These are phyloP conservation scores for Bufo gargarizans DNA, from an alignment of 2,113 vertebrate genomes.

Conservation along the genomic window DNA sequence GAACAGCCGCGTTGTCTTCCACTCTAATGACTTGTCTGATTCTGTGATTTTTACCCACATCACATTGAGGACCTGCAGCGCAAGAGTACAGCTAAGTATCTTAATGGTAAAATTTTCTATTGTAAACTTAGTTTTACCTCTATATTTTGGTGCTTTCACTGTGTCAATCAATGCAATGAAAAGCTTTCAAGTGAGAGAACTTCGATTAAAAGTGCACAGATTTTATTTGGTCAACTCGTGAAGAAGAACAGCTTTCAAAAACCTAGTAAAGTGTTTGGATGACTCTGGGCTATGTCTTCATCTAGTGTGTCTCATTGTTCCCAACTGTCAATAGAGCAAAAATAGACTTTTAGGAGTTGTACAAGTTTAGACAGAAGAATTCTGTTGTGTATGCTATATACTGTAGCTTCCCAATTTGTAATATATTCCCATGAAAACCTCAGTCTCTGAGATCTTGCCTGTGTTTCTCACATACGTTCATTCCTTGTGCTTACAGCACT, in stretches of 20 bases:
- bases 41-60: too few relatives aligned
- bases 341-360: background rate
- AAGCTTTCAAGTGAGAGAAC: background rate
- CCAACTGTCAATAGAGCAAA: background rate
- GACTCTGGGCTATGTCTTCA: background rate
- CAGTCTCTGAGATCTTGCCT: background rate
- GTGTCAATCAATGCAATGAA: background rate
- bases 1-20: too few relatives aligned
- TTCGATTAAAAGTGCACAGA: conserved; percentile 1
- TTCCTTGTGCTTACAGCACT: background rate
- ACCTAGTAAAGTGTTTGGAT: background rate
- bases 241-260: background rate
- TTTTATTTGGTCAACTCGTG: background rate
- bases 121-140: conserved; percentile 3
- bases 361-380: background rate
- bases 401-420: background rate
- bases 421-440: background rate
- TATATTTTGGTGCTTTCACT: conserved; percentile 28
- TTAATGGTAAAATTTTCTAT: too few relatives aligned
- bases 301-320: background rate
- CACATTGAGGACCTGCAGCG: too few relatives aligned
- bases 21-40: too few relatives aligned
- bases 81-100: too few relatives aligned
- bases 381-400: background rate
- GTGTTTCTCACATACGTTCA: background rate